Conservation (phyloP, 2,797 vertebrate genomes). For the Ataeniobius toweri region DNA sequence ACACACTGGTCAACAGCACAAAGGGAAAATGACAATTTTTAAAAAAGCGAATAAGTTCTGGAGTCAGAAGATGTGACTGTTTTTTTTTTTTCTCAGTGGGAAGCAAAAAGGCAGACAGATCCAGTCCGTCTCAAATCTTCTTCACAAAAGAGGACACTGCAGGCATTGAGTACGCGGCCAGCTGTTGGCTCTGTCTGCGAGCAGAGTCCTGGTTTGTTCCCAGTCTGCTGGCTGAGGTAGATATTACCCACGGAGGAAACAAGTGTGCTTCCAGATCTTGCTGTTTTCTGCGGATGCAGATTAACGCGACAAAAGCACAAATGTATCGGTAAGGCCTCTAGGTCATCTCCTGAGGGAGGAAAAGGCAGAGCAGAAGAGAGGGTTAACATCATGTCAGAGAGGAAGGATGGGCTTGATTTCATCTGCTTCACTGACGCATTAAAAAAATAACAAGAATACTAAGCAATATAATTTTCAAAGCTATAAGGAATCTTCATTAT, state of each 20-base stretch:
- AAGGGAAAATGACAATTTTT: constrained; percentile 55
- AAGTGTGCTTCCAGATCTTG: constrained; percentile 85
- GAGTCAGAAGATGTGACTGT: constrained; percentile 73
- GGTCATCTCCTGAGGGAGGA: constrained; percentile 91
- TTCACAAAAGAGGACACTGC: constrained; percentile 63
- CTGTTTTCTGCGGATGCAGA: constrained; percentile 79
- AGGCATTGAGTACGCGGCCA: constrained; percentile 67
- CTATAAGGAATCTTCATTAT: background rate
- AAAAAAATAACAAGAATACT: background rate
- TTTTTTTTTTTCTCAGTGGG: constrained; percentile 68
- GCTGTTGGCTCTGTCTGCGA: constrained; percentile 66
- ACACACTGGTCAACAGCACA: constrained; percentile 90
- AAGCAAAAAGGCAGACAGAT: constrained; percentile 83
- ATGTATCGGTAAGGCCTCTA: constrained; percentile 95
- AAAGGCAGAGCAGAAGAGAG: constrained; percentile 67
- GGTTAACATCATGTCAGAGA: constrained; percentile 47
- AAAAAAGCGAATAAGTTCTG: constrained; percentile 49
- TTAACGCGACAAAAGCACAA: constrained; percentile 86
- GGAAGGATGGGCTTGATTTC: constrained; percentile 67
- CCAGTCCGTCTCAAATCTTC: constrained; percentile 89
- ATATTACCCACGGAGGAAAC: constrained; percentile 87
- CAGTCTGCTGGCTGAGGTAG: constrained; percentile 92
- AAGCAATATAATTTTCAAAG: background rate
- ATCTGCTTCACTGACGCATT: constrained; percentile 26
- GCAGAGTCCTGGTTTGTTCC: constrained; percentile 78